A percentile compares a stretch with the other conserved stretches of the same genome.
Evolutionary conservation across 2,888 invertebrate genomes (phyloP).

Genomic region (Dryobotodes eremita): DNA sequence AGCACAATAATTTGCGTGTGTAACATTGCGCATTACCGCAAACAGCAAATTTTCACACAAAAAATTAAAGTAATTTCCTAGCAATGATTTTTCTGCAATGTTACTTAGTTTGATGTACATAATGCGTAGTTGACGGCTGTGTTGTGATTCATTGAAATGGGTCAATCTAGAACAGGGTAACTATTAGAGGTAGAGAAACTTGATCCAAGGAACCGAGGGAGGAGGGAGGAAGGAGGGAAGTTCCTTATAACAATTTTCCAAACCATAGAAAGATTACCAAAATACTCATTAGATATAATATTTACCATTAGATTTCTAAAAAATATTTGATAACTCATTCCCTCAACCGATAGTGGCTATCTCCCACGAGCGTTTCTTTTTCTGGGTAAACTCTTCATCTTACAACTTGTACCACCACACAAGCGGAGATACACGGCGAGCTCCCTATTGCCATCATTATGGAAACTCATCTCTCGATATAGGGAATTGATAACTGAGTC

Average conservation of each 20-base stretch:
- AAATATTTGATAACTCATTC: not conserved
- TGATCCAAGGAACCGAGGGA: not conserved
- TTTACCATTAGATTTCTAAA: not conserved
- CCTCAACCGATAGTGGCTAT: not conserved
- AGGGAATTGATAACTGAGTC: constrained; percentile 87
- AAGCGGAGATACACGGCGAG: constrained; percentile 71
- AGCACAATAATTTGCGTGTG: too few relatives aligned
- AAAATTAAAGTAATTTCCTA: too few relatives aligned
- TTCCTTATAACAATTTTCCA: not conserved
- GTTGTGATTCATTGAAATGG: not conserved
- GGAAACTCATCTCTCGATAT: constrained; percentile 86
- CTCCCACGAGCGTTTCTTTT: not conserved
- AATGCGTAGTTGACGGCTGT: too few relatives aligned
- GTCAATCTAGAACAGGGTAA: not conserved
- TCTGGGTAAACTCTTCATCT: constrained; percentile 28
- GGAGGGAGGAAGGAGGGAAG: not conserved
- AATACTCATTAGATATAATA: not conserved
- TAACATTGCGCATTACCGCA: too few relatives aligned
- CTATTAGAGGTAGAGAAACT: not conserved
- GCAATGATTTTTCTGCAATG: too few relatives aligned
- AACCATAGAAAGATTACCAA: not conserved
- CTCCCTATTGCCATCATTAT: constrained; percentile 88
- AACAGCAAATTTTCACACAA: too few relatives aligned
- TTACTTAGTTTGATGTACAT: too few relatives aligned
- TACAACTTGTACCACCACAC: constrained; percentile 63